A percentile compares a stretch with the other conserved stretches of the same genome.
Evolutionary conservation across 2,113 vertebrate genomes (phyloP).

Genomic region (Eidolon helvum): DNA sequence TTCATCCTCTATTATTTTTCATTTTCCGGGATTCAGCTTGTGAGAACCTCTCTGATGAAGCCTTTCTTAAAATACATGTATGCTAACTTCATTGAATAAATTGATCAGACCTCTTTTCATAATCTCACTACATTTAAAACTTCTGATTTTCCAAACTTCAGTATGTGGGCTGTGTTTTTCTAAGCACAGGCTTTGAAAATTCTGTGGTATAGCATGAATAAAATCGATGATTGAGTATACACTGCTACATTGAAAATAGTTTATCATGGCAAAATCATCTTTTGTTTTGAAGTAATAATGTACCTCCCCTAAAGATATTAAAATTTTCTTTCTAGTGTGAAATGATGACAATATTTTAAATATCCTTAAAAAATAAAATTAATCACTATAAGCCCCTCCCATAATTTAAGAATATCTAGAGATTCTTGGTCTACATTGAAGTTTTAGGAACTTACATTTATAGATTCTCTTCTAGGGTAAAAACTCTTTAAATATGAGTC

Average conservation of each 20-base stretch:
- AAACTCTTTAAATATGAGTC: background rate
- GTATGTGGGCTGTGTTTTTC: background rate
- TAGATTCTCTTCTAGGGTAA: background rate
- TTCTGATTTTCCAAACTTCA: background rate
- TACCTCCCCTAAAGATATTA: background rate
- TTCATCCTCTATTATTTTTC: background rate
- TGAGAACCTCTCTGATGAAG: background rate
- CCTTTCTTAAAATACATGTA: background rate
- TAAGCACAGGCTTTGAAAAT: background rate
- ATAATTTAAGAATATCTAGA: background rate
- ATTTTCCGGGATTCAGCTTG: background rate
- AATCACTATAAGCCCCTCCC: background rate
- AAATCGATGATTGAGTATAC: background rate
- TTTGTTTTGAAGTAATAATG: background rate
- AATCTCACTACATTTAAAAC: background rate
- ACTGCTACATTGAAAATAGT: background rate
- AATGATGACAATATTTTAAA: background rate
- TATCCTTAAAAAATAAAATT: background rate
- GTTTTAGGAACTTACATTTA: background rate
- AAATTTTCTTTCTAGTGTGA: background rate
- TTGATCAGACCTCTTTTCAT: rapidly evolving
- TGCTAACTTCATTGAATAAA: background rate
- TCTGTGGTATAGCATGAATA: background rate
- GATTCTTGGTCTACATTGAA: background rate
- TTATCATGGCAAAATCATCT: background rate